Evolutionary conservation across 2,113 vertebrate species (phyloP).

Genomic region (Mustela nigripes): DNA sequence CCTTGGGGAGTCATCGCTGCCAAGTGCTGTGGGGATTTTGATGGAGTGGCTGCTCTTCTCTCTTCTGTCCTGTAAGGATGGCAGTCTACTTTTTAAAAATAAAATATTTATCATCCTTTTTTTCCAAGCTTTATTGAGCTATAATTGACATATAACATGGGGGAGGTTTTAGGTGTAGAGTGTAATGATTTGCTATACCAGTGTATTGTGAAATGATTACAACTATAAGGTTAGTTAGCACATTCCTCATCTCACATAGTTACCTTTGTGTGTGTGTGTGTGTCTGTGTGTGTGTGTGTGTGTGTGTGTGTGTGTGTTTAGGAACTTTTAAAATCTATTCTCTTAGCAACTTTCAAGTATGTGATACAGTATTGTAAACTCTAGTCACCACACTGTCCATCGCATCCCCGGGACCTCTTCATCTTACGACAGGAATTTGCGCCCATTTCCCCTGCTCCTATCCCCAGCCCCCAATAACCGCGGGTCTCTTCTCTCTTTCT

Average conservation of each 20-base stretch:
- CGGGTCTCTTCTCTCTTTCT: not conserved
- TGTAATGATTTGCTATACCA: not conserved
- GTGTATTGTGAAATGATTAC: not conserved
- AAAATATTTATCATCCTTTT: not conserved
- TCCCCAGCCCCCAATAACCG: too few relatives aligned
- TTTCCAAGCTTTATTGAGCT: not conserved
- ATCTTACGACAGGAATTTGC: not conserved
- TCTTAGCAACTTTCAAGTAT: not conserved
- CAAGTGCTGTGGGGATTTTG: not conserved
- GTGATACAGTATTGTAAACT: not conserved
- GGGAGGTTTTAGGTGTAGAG: not conserved
- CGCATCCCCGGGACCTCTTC: not conserved
- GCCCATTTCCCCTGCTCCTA: not conserved
- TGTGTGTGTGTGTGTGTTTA: too few relatives aligned
- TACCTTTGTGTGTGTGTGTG: not conserved
- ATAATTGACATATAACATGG: not conserved
- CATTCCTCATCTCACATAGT: not conserved
- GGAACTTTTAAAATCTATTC: not conserved
- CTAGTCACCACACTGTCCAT: not conserved
- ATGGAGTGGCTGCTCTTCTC: not conserved
- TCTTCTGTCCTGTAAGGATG: not conserved
- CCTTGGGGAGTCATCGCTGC: not conserved
- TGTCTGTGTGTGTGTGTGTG: not conserved
- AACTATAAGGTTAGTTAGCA: not conserved
- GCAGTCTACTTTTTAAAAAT: not conserved